phyloP scores from a whole-genome alignment of 2,888 invertebrate genomes.

The Chrysina gloriosa region DNA sequence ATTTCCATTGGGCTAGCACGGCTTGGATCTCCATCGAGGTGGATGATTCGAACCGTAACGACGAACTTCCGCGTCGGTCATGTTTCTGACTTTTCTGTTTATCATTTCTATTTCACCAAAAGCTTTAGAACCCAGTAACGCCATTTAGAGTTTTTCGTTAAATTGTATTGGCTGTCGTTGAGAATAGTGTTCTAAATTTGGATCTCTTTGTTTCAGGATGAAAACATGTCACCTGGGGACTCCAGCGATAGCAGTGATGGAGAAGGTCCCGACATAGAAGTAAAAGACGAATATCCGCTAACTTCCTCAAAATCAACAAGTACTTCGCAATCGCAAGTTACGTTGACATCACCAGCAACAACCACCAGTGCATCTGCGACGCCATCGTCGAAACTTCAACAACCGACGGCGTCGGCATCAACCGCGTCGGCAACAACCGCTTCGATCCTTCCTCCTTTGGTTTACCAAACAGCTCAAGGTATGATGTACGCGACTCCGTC shows the following conservation, averaged over 20 bases:
- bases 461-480: constrained; percentile 65
- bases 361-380: constrained; percentile 42
- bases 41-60: too few species aligned
- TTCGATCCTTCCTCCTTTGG: constrained; percentile 53
- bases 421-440: constrained; percentile 47
- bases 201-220: constrained; percentile 60
- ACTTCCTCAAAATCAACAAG: constrained; percentile 35
- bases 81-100: too few species aligned
- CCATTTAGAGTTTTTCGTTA: too few species aligned
- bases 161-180: not conserved
- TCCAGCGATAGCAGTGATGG: constrained; percentile 62
- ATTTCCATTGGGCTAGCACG: too few species aligned
- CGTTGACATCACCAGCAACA: constrained; percentile 39
- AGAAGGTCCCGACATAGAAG: constrained; percentile 54
- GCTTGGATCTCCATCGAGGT: too few species aligned
- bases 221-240: constrained; percentile 62
- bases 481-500: constrained; percentile 66
- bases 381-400: constrained; percentile 21
- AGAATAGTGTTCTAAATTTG: not conserved
- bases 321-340: constrained; percentile 14
- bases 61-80: too few species aligned
- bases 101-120: too few species aligned
- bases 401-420: constrained; percentile 45
- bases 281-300: constrained; percentile 51
- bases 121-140: too few species aligned